Percentiles rank a stretch among this genome's conserved stretches.
Conservation (phyloP, 1,140 invertebrate species). For the Drosophila parvula region DNA sequence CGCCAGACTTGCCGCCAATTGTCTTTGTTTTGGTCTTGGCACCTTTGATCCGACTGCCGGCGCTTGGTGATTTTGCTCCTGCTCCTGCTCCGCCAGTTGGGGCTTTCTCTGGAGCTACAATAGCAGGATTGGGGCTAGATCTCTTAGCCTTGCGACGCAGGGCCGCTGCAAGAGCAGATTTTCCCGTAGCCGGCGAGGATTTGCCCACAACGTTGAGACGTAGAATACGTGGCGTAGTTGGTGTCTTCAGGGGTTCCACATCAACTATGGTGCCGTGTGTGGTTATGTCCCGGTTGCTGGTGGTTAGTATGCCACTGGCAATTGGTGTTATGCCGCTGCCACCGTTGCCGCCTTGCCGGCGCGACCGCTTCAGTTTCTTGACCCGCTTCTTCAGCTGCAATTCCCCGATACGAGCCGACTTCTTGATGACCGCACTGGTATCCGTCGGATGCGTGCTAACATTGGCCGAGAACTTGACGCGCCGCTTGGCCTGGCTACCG, state of each 20-base stretch:
- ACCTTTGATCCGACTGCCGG: not conserved
- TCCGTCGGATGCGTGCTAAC: conserved; percentile 44
- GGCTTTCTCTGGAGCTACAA: not conserved
- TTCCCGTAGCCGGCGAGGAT: conserved; percentile 23
- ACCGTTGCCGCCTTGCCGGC: conserved; percentile 21
- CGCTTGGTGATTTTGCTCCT: not conserved
- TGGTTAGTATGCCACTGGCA: not conserved
- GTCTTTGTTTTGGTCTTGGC: conserved; percentile 28
- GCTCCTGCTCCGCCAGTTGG: not conserved
- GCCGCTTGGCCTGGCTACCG: conserved; percentile 23
- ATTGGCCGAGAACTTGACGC: conserved; percentile 66
- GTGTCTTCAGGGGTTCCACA: conserved; percentile 1
- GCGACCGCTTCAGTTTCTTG: conserved; percentile 55
- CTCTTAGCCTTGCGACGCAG: conserved; percentile 16
- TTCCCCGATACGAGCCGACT: conserved; percentile 49
- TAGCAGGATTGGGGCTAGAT: not conserved
- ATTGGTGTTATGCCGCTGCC: conserved; percentile 10
- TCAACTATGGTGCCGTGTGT: conserved; percentile 27
- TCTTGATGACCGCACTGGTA: conserved; percentile 30
- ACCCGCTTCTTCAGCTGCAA: conserved; percentile 48
- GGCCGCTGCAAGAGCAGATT: conserved; percentile 7
- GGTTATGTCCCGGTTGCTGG: conserved; percentile 5
- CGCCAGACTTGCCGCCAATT: conserved; percentile 13
- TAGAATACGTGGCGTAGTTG: conserved; percentile 6
- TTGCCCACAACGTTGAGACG: conserved; percentile 38